These are phyloP conservation scores for Microtus montanus DNA, from an alignment of 2,113 vertebrate species.

Conservation along the genomic window DNA sequence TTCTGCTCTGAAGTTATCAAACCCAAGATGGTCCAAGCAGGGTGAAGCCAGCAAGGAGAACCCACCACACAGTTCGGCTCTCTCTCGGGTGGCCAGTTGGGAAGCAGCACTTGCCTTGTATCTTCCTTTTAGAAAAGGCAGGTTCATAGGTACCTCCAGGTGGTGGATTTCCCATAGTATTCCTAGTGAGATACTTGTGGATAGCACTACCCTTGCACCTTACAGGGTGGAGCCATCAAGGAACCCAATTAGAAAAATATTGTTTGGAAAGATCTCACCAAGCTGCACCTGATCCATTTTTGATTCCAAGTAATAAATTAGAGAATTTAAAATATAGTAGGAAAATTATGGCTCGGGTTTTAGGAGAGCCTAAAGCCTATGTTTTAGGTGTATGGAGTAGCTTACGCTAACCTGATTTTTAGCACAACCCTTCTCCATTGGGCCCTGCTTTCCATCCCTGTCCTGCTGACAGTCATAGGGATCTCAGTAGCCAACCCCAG, in stretches of 20 bases:
- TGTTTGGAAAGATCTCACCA: background rate
- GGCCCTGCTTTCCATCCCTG: background rate
- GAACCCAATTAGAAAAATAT: background rate
- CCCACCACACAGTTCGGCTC: background rate
- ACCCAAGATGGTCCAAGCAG: background rate
- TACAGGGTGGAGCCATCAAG: background rate
- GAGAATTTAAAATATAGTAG: background rate
- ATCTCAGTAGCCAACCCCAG: background rate
- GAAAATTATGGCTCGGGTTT: background rate
- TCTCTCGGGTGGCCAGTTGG: background rate
- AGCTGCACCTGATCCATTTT: background rate
- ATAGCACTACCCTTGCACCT: background rate
- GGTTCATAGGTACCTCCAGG: background rate
- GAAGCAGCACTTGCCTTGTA: background rate
- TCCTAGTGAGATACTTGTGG: background rate
- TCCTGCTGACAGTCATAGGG: background rate
- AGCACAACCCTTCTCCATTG: background rate
- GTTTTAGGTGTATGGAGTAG: background rate
- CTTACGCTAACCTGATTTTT: background rate
- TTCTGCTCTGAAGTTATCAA: conserved; percentile 26
- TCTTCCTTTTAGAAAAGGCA: background rate
- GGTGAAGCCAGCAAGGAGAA: background rate
- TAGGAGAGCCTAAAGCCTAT: background rate
- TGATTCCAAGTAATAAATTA: background rate
- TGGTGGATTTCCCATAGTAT: background rate